These are phyloP conservation scores for Hemiscyllium ocellatum DNA, from an alignment of 2,113 vertebrate species.

Conservation along the genomic window DNA sequence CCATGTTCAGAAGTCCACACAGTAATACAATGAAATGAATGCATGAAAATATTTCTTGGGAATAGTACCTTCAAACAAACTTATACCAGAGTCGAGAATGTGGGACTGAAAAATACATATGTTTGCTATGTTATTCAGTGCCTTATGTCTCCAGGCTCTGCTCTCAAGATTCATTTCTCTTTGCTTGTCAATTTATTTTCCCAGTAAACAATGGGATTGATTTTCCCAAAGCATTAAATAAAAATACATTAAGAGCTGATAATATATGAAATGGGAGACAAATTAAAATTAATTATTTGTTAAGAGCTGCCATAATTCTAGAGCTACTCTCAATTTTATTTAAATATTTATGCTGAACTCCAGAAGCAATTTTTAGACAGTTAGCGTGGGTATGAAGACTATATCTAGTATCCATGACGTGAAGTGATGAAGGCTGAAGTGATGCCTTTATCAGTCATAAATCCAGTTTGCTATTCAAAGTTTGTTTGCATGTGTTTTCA, in stretches of 20 bases:
- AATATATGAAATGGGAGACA: constrained; percentile 13
- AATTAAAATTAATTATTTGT: constrained; percentile 10
- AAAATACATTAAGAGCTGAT: neutral
- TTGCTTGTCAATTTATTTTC: constrained; percentile 14
- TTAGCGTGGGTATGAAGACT: constrained; percentile 41
- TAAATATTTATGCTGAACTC: constrained; percentile 46
- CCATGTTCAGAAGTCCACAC: too few relatives aligned
- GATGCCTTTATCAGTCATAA: constrained; percentile 43
- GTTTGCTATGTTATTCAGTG: constrained; percentile 21
- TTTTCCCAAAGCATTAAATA: constrained; percentile 23
- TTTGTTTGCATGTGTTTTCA: constrained; percentile 49
- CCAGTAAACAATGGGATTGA: constrained; percentile 26
- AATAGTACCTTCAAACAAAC: constrained; percentile 8
- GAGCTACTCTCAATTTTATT: constrained; percentile 61
- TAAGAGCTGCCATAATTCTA: constrained; percentile 27
- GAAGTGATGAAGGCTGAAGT: constrained; percentile 44
- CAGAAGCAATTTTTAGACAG: constrained; percentile 50
- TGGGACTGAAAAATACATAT: constrained; percentile 8
- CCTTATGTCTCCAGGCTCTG: neutral
- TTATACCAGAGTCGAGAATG: constrained; percentile 7
- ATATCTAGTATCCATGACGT: constrained; percentile 48
- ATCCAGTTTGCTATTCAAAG: constrained; percentile 41
- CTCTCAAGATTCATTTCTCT: constrained; percentile 1
- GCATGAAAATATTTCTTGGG: neutral
- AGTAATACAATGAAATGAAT: neutral